Base-by-base conservation (phyloP, 2,888 invertebrate genomes). In the Cephus sareptanus region DNA sequence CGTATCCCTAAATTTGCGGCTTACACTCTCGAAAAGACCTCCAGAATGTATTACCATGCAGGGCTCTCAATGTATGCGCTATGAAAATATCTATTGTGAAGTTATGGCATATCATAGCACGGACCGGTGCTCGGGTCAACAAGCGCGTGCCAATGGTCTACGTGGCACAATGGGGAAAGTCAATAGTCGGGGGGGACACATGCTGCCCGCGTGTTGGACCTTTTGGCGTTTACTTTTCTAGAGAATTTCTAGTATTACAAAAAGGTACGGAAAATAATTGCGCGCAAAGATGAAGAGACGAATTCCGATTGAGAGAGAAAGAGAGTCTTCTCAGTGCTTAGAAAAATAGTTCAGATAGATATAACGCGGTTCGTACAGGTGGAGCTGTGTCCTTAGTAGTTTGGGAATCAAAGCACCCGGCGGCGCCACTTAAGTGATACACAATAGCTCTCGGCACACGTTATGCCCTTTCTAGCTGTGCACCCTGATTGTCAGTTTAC, bases 361-460 rank as follows among this genome's bases (percentile, higher is more conserved):
- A 40, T 40, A 40, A 40, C 4, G 40, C 15, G 6, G 40, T 15
- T 40, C 15, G 1, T 15, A 83, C 84, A 86, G 85, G 85, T 85
- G 83, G 83, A 87, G 82, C 85, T 80, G 84, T 75, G 80, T 79
- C 79, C 80, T 81, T 81, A 76, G 77, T 80, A 85, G 82, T 79
- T 83, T 85, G 83, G 79, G 79, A 83, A 83, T 79, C 81, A 80
- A 68, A 85, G 82, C 82, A 82, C 82, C 82, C 83, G 86, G 84
- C 81, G 85, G 85, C 84, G 85, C 85, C 86, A 85, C 85, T 82
- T 84, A 85, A 83, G 80, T 77, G 74, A 75, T 76, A 77, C 74
- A 75, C 40, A 40, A 40, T 40, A 2, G 15, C 40, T 40, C 40
- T 15, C 40, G 40, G 15, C 40, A 40, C 40, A 40, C 40, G 40